Conservation (phyloP, 2,113 vertebrate genomes). For the Tichodroma muraria region DNA sequence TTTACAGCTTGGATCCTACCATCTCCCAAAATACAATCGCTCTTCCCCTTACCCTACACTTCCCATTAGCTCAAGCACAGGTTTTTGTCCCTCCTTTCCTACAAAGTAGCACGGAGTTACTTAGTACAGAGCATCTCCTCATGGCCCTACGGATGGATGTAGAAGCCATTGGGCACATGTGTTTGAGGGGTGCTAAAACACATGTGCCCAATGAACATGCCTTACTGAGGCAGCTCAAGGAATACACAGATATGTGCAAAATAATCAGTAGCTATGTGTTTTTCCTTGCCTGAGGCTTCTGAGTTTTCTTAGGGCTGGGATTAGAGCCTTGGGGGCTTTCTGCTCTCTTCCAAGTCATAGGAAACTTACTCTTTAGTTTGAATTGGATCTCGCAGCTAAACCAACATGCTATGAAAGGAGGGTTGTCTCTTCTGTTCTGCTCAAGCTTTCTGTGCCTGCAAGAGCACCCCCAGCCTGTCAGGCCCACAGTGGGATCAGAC, state of each 20-base stretch:
- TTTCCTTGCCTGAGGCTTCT: neutral
- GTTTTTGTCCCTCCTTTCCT: neutral
- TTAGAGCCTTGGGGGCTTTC: neutral
- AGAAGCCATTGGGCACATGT: neutral
- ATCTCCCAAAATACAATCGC: neutral
- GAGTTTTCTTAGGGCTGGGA: neutral
- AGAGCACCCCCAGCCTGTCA: neutral
- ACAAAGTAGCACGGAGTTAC: neutral
- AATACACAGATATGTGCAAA: neutral
- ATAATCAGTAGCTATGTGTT: neutral
- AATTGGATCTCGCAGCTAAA: neutral
- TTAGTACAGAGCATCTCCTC: neutral
- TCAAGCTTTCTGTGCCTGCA: fast-evolving
- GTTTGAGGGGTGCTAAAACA: neutral
- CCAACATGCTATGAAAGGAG: fast-evolving
- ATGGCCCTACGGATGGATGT: fast-evolving
- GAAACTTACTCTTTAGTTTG: neutral
- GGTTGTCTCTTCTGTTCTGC: neutral
- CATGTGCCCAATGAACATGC: neutral
- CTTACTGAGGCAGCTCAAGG: neutral
- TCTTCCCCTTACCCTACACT: neutral
- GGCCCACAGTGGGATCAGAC: neutral
- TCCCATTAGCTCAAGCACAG: neutral
- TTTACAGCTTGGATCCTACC: neutral
- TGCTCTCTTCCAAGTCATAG: neutral